Percentiles rank a stretch among this genome's conserved stretches.
Conservation (phyloP, 1,140 invertebrate genomes). For the Drosophila navojoa region DNA sequence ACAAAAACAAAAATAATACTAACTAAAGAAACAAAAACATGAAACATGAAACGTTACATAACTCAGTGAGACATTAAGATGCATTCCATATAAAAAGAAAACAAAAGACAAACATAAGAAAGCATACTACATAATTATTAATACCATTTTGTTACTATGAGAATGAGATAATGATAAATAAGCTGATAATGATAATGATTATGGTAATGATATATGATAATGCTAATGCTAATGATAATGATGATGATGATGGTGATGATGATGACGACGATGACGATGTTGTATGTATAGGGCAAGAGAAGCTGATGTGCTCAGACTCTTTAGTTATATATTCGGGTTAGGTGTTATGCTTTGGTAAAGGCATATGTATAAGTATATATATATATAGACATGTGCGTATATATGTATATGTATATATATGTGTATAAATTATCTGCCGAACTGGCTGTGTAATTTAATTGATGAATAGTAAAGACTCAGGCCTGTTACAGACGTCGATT, state of each 20-base stretch:
- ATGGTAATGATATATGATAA: background rate
- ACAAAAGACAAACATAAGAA: background rate
- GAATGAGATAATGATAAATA: conserved; percentile 37
- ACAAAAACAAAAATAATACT: conserved; percentile 7
- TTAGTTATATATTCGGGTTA: conserved; percentile 27
- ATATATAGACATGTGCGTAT: no score
- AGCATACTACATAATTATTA: conserved; percentile 37
- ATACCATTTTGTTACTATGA: conserved; percentile 48
- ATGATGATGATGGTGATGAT: background rate
- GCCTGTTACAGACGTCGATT: conserved; percentile 43
- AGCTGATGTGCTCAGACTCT: conserved; percentile 25
- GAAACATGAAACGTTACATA: no score
- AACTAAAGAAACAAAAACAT: background rate
- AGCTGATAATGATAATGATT: conserved; percentile 21
- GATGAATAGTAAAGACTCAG: conserved; percentile 44
- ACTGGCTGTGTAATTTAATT: conserved; percentile 53
- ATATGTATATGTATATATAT: conserved; percentile 22
- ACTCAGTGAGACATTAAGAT: background rate
- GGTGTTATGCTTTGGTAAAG: conserved; percentile 37
- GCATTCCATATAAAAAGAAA: conserved; percentile 16
- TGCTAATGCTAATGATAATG: background rate
- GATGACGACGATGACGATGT: conserved; percentile 21
- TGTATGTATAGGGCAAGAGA: conserved; percentile 37
- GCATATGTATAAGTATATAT: conserved; percentile 14
- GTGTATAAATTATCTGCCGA: conserved; percentile 45